These are phyloP conservation scores for Drosophila demipolita DNA, from an alignment of 2,888 invertebrate genomes.

Conservation along the genomic window DNA sequence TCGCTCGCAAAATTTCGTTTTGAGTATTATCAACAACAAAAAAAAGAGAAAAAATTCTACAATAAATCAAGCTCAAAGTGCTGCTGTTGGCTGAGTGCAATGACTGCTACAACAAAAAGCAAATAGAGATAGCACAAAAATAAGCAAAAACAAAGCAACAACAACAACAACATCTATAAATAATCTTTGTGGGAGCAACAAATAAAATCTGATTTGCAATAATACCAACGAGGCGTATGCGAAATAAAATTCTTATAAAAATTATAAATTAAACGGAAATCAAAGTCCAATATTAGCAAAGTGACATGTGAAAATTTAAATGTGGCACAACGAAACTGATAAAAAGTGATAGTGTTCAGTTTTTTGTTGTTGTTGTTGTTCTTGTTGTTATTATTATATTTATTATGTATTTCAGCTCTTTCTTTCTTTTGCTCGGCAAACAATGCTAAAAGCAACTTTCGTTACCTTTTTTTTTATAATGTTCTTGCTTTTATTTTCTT, in stretches of 20 bases:
- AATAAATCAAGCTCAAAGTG: conserved; percentile 49
- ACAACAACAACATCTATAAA: conserved; percentile 33
- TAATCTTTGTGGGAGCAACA: conserved; percentile 35
- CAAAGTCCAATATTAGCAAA: conserved; percentile 19
- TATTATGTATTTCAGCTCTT: conserved; percentile 44
- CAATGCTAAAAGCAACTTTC: conserved; percentile 56
- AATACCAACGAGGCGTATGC: conserved; percentile 34
- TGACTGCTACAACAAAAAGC: conserved; percentile 63
- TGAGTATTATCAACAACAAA: conserved; percentile 63
- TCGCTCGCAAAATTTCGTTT: conserved; percentile 60
- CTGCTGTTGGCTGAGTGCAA: conserved; percentile 58
- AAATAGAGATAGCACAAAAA: conserved; percentile 30
- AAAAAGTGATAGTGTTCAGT: conserved; percentile 65
- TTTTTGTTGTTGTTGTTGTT: not conserved
- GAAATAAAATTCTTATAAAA: conserved; percentile 23
- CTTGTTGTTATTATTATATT: conserved; percentile 25
- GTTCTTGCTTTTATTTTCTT: conserved; percentile 57
- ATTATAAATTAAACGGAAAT: conserved; percentile 21
- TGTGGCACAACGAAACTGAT: conserved; percentile 34
- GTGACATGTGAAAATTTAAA: conserved; percentile 40
- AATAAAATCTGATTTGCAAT: not conserved
- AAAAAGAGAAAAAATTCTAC: conserved; percentile 19
- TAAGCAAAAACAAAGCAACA: conserved; percentile 5
- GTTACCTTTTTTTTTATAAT: conserved; percentile 36
- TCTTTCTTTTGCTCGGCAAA: conserved; percentile 37